Evolutionary conservation across 2,113 vertebrate species (phyloP), one percentile per base, ranked within the genome.

Genomic region (Gopherus evgoodei): DNA sequence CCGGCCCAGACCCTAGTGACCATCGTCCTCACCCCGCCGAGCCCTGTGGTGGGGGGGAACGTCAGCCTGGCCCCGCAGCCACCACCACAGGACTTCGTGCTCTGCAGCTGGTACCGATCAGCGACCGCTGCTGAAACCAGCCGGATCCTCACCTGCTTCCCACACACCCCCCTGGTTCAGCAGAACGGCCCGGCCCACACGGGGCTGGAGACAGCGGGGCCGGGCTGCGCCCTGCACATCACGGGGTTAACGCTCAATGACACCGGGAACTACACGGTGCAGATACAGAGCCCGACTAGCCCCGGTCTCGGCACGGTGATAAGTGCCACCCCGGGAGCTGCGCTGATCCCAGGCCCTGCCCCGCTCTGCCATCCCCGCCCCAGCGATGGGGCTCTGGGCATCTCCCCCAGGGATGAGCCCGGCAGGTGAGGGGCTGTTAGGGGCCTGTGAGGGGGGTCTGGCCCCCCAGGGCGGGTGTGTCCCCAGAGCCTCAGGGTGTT

Each of bases 251-350:
- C 90, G 84, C 93, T 76, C 1, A 2, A 72, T 9, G 96, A 97
- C 89, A 94, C 96, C 3, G 95, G 97, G 80, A 96, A 87, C 91
- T 97, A 97, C 83, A 94, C 96, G 81, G 78, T 97, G 65, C 96
- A 94, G 94, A 95, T 62, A 5, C 10, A 29, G 57, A 29, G 4
- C 25, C 57, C 5, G 13, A 6, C 13, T 3, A 35, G 3, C 59
- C 3, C 1, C 3, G 59, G 7, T 6, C 1, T 2, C 59, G 1
- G 6, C 6, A 16, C 29, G 13, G 59, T 31, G 59, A 16, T 17
- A 9, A 25, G 47, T 83, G 79, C 80, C 47, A 44, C 42, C 29
- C 12, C 62, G 6, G 25, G 4, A 5, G 9, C 25, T 27, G 10
- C 80, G 50, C 80, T 86, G 49, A 50, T 3, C 54, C 75, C 49